Conservation (phyloP, 2,888 invertebrate genomes). For the Hoplodrina blanda region DNA sequence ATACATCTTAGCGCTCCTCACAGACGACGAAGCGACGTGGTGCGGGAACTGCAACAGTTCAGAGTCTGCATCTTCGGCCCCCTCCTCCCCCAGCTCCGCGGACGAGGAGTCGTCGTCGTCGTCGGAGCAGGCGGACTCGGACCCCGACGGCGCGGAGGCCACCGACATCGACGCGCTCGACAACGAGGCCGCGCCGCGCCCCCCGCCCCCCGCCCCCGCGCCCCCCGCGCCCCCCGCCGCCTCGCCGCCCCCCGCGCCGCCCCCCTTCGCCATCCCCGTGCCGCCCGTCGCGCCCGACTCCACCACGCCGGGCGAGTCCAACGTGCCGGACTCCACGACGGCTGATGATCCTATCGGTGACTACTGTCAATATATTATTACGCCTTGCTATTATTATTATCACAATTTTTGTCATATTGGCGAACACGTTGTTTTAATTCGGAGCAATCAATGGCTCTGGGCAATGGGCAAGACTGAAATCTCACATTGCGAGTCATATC, state of each 20-base stretch:
- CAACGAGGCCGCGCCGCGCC: constrained; percentile 22
- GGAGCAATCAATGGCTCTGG: no score
- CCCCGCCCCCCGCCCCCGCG: constrained; percentile 24
- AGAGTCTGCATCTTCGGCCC: constrained; percentile 56
- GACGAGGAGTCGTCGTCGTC: constrained; percentile 38
- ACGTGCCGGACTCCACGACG: constrained; percentile 49
- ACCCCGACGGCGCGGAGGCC: constrained; percentile 13
- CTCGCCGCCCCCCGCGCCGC: constrained; percentile 17
- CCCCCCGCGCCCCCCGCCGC: not conserved
- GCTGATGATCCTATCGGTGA: constrained; percentile 41
- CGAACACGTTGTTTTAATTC: no score
- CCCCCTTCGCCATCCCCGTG: constrained; percentile 38
- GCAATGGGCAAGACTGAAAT: no score
- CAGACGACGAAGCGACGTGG: constrained; percentile 83
- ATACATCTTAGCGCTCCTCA: constrained; percentile 83
- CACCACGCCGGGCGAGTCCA: constrained; percentile 31
- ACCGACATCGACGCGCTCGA: constrained; percentile 13
- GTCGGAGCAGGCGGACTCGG: constrained; percentile 13
- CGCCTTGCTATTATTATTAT: no score
- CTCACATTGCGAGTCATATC: no score
- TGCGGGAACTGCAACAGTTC: constrained; percentile 74
- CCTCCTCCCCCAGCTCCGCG: constrained; percentile 34
- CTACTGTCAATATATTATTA: not conserved
- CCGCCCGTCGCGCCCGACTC: constrained; percentile 42
- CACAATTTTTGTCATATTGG: no score